Conservation (phyloP, 2,797 vertebrate genomes). For the Schizothorax lantsangensis region DNA sequence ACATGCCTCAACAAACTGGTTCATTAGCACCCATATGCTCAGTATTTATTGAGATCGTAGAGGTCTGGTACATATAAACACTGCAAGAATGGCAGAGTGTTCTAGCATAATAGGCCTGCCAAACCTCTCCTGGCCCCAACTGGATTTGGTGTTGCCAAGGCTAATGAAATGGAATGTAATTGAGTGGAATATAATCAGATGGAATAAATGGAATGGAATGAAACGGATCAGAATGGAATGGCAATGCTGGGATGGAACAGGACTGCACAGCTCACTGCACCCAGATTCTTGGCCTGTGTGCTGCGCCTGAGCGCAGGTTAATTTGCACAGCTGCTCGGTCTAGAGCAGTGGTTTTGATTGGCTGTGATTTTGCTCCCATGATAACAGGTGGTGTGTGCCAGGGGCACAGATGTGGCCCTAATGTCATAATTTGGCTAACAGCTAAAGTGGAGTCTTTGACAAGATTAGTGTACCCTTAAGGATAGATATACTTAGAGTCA, state of each 20-base stretch:
- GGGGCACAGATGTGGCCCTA: constrained; percentile 52
- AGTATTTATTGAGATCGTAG: background rate
- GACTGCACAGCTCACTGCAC: constrained; percentile 2
- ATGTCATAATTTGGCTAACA: constrained; percentile 44
- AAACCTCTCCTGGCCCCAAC: constrained; percentile 38
- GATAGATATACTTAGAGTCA: constrained; percentile 15
- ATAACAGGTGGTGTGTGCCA: constrained; percentile 37
- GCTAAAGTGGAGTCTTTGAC: constrained; percentile 35
- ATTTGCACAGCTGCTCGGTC: constrained; percentile 39
- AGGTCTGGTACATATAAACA: background rate
- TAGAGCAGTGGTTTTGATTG: constrained; percentile 41
- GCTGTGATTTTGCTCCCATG: constrained; percentile 32
- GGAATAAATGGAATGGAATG: constrained; percentile 48
- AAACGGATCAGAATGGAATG: constrained; percentile 36
- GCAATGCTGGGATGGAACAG: constrained; percentile 3
- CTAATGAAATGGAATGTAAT: constrained; percentile 51
- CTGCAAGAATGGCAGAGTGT: constrained; percentile 17
- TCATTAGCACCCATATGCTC: constrained; percentile 25
- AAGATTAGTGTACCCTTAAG: constrained; percentile 30
- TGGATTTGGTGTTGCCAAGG: constrained; percentile 41
- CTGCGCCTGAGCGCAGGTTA: constrained; percentile 49
- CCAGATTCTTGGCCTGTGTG: constrained; percentile 55
- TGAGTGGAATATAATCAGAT: constrained; percentile 49
- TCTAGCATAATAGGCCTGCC: constrained; percentile 29
- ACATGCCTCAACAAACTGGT: background rate